These are phyloP conservation scores for Pseudomyrmex pallidus DNA, from an alignment of 1,140 invertebrate genomes.

Conservation along the genomic window DNA sequence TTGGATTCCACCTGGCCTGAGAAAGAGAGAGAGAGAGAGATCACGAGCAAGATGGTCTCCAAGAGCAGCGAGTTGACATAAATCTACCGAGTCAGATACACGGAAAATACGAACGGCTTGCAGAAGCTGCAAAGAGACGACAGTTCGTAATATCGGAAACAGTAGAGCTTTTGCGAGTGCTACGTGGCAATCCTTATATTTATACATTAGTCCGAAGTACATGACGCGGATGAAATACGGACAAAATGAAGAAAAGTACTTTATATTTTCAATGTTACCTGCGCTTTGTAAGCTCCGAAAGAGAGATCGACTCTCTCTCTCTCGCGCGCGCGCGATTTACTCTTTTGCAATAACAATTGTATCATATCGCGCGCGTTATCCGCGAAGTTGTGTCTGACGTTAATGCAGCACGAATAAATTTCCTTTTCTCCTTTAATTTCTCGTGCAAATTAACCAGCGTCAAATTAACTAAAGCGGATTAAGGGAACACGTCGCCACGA, in stretches of 20 bases:
- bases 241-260: slow-evolving; percentile 8
- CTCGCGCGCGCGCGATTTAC: neutral
- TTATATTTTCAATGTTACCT: neutral
- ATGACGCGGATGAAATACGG: neutral
- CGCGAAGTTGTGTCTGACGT: neutral
- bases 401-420: neutral
- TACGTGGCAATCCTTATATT: slow-evolving; percentile 37
- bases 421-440: neutral
- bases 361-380: neutral
- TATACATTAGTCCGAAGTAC: slow-evolving; percentile 17
- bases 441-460: neutral
- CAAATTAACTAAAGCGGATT: slow-evolving; percentile 3
- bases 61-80: slow-evolving; percentile 24
- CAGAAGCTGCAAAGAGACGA: slow-evolving; percentile 2
- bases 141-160: slow-evolving; percentile 30
- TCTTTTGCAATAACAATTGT: neutral
- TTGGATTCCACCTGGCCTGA: slow-evolving; percentile 8
- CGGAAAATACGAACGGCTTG: slow-evolving; percentile 16
- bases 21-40: neutral
- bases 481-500: neutral
- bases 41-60: slow-evolving; percentile 8
- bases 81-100: slow-evolving; percentile 27
- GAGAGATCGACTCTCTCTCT: neutral
- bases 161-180: slow-evolving; percentile 7
- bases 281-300: neutral